Base-by-base conservation (phyloP, 2,888 invertebrate species). In the Pandemis heparana region DNA sequence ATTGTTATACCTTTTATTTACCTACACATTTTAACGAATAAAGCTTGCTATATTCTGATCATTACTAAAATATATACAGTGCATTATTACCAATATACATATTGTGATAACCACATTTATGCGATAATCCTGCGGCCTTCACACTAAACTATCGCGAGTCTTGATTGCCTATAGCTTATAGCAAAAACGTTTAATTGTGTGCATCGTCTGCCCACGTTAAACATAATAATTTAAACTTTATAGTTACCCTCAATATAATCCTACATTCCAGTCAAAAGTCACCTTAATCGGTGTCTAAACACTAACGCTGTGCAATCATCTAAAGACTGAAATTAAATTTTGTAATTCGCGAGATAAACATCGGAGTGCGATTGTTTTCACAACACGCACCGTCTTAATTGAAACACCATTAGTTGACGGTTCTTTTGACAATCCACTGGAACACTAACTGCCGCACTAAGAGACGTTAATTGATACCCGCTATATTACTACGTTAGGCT, bases 271-370 rank as follows among this genome's bases (percentile, higher is more conserved):
- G 41, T 9, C 46, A 63, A 1, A 32, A 73, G 68, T 56, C 46
- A 46, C 56, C 73, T 56, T 73, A 73, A 72, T 72, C 67, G 62
- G 18, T 56, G 73, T 69, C 59, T 63, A 73, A 73, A 51, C 32
- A 48, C 48, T 73, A 73, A 60, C 16, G 32, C 48, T 73, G 41
- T 10, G 59, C 68, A 69, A 64, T 63, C 63, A 16, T 53, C 48
- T 48, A 59, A 63, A 16, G 23, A 68, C 23, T 68, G 59, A 46
- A 69, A 63, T 68, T 73, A 73, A 63, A 73, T 84, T 83, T 83
- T 78, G 83, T 79, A 86, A 86, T 73, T 75, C 72, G 68, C 77
- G 18, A 74, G 87, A 87, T 88, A 83, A 79, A 48, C 75, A 87
- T 87, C 84, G 66, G 23, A 77, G 66, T 61, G 75, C 76, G 80